Conservation (phyloP, 2,888 invertebrate species). For the Isoperla grammatica region DNA sequence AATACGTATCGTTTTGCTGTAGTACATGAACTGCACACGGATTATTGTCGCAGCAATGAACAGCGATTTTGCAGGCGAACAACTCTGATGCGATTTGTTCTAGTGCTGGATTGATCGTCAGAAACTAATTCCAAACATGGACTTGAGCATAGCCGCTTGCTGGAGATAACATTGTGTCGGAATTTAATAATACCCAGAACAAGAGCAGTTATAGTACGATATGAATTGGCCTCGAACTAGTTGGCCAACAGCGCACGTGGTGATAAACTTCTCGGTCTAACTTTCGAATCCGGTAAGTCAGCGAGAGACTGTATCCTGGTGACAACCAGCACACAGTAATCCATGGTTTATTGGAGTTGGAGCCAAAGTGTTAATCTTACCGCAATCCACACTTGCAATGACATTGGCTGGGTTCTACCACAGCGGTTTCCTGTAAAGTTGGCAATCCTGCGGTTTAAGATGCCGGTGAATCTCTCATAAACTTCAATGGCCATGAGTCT, state of each 20-base stretch:
- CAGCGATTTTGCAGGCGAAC: too few relatives aligned
- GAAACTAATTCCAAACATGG: too few relatives aligned
- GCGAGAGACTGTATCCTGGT: neutral
- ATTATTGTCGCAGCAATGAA: too few relatives aligned
- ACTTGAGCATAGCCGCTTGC: too few relatives aligned
- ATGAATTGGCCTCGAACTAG: neutral
- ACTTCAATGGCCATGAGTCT: too few relatives aligned
- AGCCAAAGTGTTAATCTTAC: slow-evolving; percentile 16
- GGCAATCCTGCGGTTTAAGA: neutral
- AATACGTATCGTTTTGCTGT: too few relatives aligned
- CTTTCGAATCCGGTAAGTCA: slow-evolving; percentile 1
- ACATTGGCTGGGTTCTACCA: slow-evolving; percentile 2
- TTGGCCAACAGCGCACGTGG: neutral
- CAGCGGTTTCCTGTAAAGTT: slow-evolving; percentile 4
- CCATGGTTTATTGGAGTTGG: slow-evolving; percentile 19
- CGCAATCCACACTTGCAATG: slow-evolving; percentile 12
- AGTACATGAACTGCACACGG: too few relatives aligned
- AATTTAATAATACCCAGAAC: neutral
- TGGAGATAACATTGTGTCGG: neutral
- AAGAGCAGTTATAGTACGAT: neutral
- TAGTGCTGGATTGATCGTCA: too few relatives aligned
- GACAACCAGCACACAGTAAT: slow-evolving; percentile 11
- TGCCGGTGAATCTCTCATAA: too few relatives aligned
- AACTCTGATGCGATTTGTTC: too few relatives aligned
- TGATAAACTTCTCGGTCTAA: neutral